Conservation (phyloP, 2,888 invertebrate genomes). For the Lasioglossum vierecki region DNA sequence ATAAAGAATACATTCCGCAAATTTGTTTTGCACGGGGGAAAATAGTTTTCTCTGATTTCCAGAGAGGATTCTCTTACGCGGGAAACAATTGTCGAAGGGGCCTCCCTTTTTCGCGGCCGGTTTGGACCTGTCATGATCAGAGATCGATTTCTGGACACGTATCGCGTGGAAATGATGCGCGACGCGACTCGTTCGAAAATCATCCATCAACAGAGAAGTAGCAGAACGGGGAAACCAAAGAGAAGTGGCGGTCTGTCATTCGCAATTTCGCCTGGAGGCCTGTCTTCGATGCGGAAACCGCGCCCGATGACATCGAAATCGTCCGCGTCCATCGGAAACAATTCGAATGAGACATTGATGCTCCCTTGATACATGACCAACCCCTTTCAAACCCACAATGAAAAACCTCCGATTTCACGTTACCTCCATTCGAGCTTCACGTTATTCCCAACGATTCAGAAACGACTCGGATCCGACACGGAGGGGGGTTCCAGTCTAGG, state of each 20-base stretch:
- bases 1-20: background rate
- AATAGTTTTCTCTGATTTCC: background rate
- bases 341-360: background rate
- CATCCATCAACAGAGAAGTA: slow-evolving; percentile 51
- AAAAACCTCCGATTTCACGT: background rate
- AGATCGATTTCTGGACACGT: slow-evolving; percentile 42
- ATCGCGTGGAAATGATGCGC: slow-evolving; percentile 41
- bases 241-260: slow-evolving; percentile 40
- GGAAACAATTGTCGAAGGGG: background rate
- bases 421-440: background rate
- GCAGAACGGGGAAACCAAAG: slow-evolving; percentile 3
- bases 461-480: background rate
- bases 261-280: slow-evolving; percentile 30
- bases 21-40: background rate
- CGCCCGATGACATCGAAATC: slow-evolving; percentile 8
- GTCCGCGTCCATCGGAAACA: background rate
- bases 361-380: slow-evolving; percentile 9
- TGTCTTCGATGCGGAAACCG: slow-evolving; percentile 32
- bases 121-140: slow-evolving; percentile 52
- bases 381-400: background rate
- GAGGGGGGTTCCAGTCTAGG: too few species aligned
- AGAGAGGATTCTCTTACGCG: background rate
- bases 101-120: background rate
- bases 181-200: slow-evolving; percentile 40
- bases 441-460: background rate